These are phyloP conservation scores for Ramphastos sulfuratus DNA, from an alignment of 2,113 vertebrate genomes.

Conservation along the genomic window DNA sequence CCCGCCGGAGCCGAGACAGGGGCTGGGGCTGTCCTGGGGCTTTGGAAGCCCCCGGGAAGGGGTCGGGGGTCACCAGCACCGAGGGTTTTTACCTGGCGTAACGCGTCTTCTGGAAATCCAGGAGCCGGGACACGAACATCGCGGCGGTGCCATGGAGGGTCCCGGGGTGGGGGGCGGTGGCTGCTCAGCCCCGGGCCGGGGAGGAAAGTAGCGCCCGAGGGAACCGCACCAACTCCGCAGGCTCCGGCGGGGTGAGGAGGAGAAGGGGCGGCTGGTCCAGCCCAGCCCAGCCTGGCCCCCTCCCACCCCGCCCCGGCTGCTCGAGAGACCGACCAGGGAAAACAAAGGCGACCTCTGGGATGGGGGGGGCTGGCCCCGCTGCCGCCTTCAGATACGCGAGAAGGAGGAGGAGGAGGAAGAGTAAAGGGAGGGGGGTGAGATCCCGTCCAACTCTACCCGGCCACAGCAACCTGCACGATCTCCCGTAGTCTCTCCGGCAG, in stretches of 20 bases:
- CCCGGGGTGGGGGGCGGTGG: neutral
- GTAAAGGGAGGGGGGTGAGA: neutral
- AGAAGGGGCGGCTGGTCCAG: neutral
- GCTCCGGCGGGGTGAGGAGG: neutral
- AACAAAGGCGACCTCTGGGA: constrained; percentile 36
- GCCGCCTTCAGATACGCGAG: neutral
- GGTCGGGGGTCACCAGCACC: neutral
- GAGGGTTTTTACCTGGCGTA: constrained; percentile 84
- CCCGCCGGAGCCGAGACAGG: neutral
- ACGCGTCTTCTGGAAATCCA: constrained; percentile 90
- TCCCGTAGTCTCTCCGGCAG: constrained; percentile 10
- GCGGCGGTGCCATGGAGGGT: constrained; percentile 69
- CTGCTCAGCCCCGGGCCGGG: neutral
- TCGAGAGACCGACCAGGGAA: neutral
- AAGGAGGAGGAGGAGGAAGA: neutral
- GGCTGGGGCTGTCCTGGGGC: neutral
- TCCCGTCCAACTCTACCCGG: constrained; percentile 32
- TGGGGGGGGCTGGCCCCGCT: neutral
- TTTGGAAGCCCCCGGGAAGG: neutral
- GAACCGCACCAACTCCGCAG: neutral
- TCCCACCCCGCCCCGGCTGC: neutral
- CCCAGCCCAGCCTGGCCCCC: neutral
- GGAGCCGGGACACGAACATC: constrained; percentile 75
- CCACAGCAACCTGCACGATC: constrained; percentile 42
- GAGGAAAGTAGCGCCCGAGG: neutral